phyloP scores from a whole-genome alignment of 2,797 vertebrate species.

The Amniataba percoides region DNA sequence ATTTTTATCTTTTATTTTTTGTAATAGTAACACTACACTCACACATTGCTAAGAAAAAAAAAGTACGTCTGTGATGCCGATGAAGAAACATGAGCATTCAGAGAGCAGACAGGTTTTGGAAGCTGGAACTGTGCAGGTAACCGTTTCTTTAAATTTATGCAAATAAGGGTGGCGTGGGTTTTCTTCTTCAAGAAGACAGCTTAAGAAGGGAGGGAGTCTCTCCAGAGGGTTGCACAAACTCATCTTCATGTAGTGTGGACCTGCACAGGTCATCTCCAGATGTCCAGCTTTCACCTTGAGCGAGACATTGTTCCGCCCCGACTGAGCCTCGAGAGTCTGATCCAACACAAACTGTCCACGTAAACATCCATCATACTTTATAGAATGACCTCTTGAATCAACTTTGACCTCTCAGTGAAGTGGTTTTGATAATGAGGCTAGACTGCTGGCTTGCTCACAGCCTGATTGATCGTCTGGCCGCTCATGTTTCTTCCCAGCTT shows the following conservation, averaged over 20 bases:
- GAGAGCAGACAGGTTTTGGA: neutral
- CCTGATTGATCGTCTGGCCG: neutral
- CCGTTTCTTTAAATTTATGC: neutral
- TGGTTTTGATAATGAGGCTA: neutral
- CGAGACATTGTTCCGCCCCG: neutral
- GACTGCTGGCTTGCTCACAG: neutral
- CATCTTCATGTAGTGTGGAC: no score
- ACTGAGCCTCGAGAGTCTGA: neutral
- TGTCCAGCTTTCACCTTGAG: neutral
- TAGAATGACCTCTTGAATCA: neutral
- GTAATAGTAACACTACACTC: constrained; percentile 4
- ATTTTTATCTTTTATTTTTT: no score
- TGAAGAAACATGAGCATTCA: neutral
- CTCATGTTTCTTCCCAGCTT: constrained; percentile 3
- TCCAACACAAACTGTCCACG: neutral
- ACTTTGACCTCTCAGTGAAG: neutral
- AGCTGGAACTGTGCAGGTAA: neutral
- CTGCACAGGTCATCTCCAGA: neutral
- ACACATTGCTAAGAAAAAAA: neutral
- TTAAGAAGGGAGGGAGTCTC: neutral
- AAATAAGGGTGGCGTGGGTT: neutral
- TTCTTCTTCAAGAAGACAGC: neutral
- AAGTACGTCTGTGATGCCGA: no score
- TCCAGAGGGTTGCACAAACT: no score
- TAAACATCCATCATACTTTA: neutral